Base-by-base conservation (phyloP, 2,888 invertebrate genomes). In the Ecliptopera silaceata region DNA sequence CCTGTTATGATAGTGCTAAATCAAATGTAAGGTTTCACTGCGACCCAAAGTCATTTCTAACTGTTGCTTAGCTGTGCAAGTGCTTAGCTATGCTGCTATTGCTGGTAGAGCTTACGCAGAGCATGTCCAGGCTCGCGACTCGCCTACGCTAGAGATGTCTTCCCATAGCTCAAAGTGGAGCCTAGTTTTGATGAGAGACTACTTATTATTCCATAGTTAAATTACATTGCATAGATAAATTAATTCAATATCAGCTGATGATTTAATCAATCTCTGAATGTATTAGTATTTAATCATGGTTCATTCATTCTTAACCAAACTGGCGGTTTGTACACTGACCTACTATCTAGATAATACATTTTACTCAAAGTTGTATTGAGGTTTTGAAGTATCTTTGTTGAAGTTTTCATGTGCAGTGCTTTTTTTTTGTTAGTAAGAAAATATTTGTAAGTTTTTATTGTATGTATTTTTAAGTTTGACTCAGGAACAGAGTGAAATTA, bases 401-500 rank as follows among this genome's bases (percentile, higher is more conserved):
- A 71, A 78, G 79, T 81, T 79, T 77, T 79, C 82, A 86, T 79
- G 75, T 80, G 83, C 84, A 80, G 83, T 86, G 87, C 87, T 89
- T 88, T 26, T 88, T 26, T 20, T 50, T 84, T 84, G 82, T 85
- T 85, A 80, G 80, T 82, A 83, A 63, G 73, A 78, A 36, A 13
- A 36, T 36, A 79, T 69, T 75, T 76, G 71, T 86, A 86, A 83
- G 83, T 81, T 85, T 82, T 78, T 77, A 79, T 74, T 70, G 45
- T 82, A 75, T 71, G 70, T 76, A 77, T 74, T 78, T 81, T 84
- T 84, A 83, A 84, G 82, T 85, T 82, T 67, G 88, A 87, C 89
- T 89, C 89, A 84, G 89, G 68, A 78, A 86, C 88, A 90, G 88
- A 88, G 89, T 86, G 79, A 75, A 75, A 70, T 54, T 67, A 73